phyloP scores from a whole-genome alignment of 2,113 vertebrate genomes.

The Eudyptes chrysolophus region DNA sequence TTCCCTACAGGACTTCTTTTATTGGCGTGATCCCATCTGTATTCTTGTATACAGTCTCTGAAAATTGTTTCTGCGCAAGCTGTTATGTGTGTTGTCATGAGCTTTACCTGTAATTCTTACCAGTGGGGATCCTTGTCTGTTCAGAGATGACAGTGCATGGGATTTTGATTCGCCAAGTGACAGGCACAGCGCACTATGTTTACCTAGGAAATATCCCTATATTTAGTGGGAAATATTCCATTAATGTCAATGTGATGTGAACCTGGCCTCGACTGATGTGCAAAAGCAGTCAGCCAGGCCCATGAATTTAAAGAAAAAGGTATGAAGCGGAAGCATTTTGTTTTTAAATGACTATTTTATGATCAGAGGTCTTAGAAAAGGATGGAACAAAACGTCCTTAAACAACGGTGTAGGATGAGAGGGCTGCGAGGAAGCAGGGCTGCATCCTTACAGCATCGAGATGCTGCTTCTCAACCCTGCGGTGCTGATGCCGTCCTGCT shows the following conservation, averaged over 20 bases:
- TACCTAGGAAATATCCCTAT: neutral
- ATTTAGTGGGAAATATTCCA: neutral
- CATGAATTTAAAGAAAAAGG: neutral
- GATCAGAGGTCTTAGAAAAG: neutral
- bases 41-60: neutral
- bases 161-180: neutral
- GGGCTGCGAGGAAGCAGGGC: neutral
- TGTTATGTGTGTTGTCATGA: neutral
- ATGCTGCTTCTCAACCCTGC: neutral
- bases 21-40: neutral
- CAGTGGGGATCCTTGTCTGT: neutral
- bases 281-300: neutral
- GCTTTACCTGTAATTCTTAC: neutral
- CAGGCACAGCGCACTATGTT: neutral
- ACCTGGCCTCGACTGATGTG: neutral
- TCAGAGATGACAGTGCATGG: neutral
- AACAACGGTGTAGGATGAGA: rapidly evolving
- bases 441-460: rapidly evolving
- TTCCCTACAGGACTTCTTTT: neutral
- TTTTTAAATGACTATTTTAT: neutral
- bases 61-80: neutral
- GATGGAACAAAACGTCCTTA: neutral
- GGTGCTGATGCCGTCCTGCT: neutral
- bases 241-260: neutral
- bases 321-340: neutral